Percentiles rank a stretch among this genome's conserved stretches.
Conservation (phyloP, 2,888 invertebrate genomes). For the Xiphydria camelus region DNA sequence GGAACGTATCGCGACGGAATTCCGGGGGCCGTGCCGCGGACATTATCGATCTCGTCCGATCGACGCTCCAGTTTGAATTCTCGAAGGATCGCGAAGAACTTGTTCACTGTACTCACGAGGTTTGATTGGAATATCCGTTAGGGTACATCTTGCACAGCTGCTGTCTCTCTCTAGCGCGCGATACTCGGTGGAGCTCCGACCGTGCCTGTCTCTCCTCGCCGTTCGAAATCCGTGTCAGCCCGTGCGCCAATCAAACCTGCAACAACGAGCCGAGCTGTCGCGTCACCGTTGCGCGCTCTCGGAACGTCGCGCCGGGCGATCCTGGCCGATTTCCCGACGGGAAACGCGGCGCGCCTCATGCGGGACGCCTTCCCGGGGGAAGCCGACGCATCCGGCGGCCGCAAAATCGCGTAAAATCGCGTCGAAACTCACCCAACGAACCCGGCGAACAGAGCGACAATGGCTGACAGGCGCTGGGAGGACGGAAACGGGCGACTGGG, state of each 20-base stretch:
- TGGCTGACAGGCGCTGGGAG: slow-evolving; percentile 53
- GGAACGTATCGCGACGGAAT: slow-evolving; percentile 1
- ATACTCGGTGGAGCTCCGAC: slow-evolving; percentile 2
- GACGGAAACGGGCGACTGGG: slow-evolving; percentile 51
- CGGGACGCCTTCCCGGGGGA: no score
- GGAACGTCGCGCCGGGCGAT: no score
- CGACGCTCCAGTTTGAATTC: not conserved
- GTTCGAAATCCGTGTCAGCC: slow-evolving; percentile 34
- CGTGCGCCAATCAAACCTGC: slow-evolving; percentile 46
- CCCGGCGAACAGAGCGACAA: slow-evolving; percentile 54
- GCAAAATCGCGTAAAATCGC: slow-evolving; percentile 6
- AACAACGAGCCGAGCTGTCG: no score
- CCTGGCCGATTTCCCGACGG: no score
- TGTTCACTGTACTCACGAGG: slow-evolving; percentile 51
- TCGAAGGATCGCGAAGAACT: no score
- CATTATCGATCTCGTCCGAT: not conserved
- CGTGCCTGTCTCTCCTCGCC: slow-evolving; percentile 13
- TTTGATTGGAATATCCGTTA: slow-evolving; percentile 51
- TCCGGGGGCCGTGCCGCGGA: not conserved
- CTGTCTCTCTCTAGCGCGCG: slow-evolving; percentile 22
- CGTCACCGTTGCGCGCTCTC: no score
- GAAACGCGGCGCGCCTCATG: no score
- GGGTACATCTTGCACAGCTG: slow-evolving; percentile 44
- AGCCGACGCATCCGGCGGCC: no score
- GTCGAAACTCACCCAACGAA: slow-evolving; percentile 38